phyloP scores from a whole-genome alignment of 2,797 vertebrate genomes.

The Amblyraja radiata region DNA sequence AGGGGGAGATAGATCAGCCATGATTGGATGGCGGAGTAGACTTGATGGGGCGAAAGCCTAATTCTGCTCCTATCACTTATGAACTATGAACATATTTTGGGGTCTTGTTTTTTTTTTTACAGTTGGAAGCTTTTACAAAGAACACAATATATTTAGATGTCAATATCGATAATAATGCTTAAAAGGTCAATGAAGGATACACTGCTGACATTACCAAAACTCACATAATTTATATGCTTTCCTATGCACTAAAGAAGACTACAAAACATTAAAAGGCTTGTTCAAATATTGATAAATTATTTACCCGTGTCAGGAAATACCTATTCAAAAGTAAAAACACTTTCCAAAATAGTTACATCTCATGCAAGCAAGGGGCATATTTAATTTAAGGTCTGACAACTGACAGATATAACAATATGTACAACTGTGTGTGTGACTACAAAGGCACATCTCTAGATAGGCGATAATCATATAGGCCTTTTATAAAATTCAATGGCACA shows the following conservation, averaged over 20 bases:
- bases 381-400: background rate
- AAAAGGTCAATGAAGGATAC: background rate
- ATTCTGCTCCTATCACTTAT: too few species aligned
- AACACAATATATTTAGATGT: background rate
- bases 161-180: too few species aligned
- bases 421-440: background rate
- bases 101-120: background rate
- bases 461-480: background rate
- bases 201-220: background rate
- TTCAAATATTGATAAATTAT: background rate
- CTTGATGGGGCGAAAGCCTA: too few species aligned
- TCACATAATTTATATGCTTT: background rate
- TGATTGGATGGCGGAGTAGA: too few species aligned
- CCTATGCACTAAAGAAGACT: background rate
- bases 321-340: background rate
- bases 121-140: background rate
- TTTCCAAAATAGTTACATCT: background rate
- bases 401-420: background rate
- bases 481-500: constrained; percentile 3
- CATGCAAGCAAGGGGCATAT: too few species aligned
- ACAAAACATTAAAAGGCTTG: background rate
- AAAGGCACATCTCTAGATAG: background rate
- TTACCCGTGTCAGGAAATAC: background rate
- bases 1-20: too few species aligned
- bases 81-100: background rate